Evolutionary conservation across 2,888 invertebrate species (phyloP), one percentile per base, ranked within the genome.

Genomic region (Megalurothrips usitatus): DNA sequence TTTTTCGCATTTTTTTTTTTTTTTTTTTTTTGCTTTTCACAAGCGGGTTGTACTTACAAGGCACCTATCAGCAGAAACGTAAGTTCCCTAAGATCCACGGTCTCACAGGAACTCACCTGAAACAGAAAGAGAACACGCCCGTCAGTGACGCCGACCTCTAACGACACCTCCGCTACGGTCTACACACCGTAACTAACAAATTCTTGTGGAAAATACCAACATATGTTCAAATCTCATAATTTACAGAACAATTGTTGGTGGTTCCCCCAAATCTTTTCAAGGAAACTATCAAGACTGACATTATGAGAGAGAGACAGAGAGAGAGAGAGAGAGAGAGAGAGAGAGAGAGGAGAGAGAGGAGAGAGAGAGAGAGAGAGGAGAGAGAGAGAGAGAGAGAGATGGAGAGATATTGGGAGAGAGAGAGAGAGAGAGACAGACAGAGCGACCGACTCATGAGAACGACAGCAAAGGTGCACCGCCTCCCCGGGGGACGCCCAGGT

Each of bases 31-130:
- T 43, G 34, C 34, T 43, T 43, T 43, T 6, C 34, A 43, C 17
- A 58, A 75, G 68, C 68, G 26, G 68, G 23, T 75, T 75, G 68
- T 75, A 75, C 68, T 75, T 75, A 75, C 68, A 75, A 75, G 68
- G 68, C 68, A 75, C 68, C 68, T 75, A 75, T 75, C 68, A 75
- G 68, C 68, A 75, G 68, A 75, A 75, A 75, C 68, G 68, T 75
- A 75, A 75, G 68, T 75, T 75, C 68, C 68, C 68, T 75, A 75
- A 75, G 68, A 75, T 75, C 68, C 68, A 75, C 68, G 9, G 68
- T 75, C 68, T 75, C 68, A 75, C 68, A 75, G 68, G 68, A 75
- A 75, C 68, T 75, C 68, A 75, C 68, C 68, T 75, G 68, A 23
- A 75, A 75, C 23, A 75, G 23, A 75, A 75, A 3, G 23, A 23